Base-by-base conservation (phyloP, 2,888 invertebrate genomes). In the Diaphora mendica region DNA sequence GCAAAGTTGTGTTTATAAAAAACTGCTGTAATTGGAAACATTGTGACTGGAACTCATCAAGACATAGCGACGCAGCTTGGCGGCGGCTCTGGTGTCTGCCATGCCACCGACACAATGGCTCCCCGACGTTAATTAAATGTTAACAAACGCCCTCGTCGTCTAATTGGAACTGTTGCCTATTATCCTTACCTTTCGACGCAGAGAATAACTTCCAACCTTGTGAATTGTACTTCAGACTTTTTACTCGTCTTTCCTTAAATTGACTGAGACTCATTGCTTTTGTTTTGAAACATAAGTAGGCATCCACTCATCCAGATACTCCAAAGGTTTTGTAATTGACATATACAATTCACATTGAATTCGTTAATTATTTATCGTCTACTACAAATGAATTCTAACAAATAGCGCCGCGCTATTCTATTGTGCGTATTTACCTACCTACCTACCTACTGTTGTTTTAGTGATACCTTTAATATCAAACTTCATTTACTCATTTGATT, bases 121-220 rank as follows among this genome's bases (percentile, higher is more conserved):
- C 90, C 90, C 91, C 93, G 92, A 93, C 94, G 94, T 94, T 95
- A 95, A 95, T 95, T 95, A 95, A 95, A 95, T 95, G 95, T 94
- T 95, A 95, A 95, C 95, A 95, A 95, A 95, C 95, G 94, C 95
- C 94, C 95, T 95, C 91, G 93, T 92, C 94, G 93, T 91, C 94
- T 95, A 95, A 95, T 95, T 95, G 95, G 95, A 94, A 94, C 94
- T 94, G 95, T 94, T 94, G 94, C 94, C 95, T 95, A 93, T 95
- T 95, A 95, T 94, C 94, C 95, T 94, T 94, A 92, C 93, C 93
- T 94, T 92, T 91, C 91, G 90, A 91, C 91, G 89, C 88, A 85
- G 86, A 93, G 94, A 93, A 92, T 91, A 92, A 92, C 92, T 92
- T 90, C 90, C 90, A 91, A 91, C 90, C 91, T 91, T 83, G 87